Evolutionary conservation across 2,888 invertebrate genomes (phyloP), one percentile per base, ranked within the genome.

Genomic region (Abscondita cerata): DNA sequence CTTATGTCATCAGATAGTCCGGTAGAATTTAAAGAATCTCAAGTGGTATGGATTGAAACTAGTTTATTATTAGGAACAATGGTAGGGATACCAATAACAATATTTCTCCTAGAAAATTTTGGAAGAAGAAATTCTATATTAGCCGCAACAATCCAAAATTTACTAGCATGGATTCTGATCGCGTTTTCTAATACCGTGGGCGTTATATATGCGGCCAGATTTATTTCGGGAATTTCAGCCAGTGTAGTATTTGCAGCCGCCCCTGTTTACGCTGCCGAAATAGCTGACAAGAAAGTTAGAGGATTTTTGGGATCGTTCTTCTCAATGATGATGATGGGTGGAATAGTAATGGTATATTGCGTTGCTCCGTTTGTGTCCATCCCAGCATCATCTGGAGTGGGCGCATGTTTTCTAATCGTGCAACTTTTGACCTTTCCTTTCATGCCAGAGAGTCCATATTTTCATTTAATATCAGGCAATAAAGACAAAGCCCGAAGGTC

Each of bases 391-490:
- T 75, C 77, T 2, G 59, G 72, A 2, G 75, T 80, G 2, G 80
- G 76, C 8, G 18, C 18, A 15, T 18, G 16, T 18, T 44, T 44
- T 18, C 18, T 44, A 18, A 19, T 44, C 11, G 19, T 70, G 0
- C 78, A 79, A 67, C 62, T 78, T 8, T 54, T 70, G 8, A 69
- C 75, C 1, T 77, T 78, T 60, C 69, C 75, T 0, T 78, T 78
- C 66, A 76, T 80, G 75, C 80, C 80, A 0, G 78, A 80, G 62
- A 77, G 77, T 2, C 80, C 80, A 0, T 80, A 80, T 62, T 80
- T 73, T 59, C 64, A 76, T 1, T 62, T 80, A 1, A 70, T 72
- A 25, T 74, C 75, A 59, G 73, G 72, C n/a, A 69, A 75, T 54
- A 64, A 63, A 19, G 75, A 74, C 11, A 66, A 73, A 47, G 79